Evolutionary conservation across 2,888 invertebrate species (phyloP).

Genomic region (Morpho helenor): DNA sequence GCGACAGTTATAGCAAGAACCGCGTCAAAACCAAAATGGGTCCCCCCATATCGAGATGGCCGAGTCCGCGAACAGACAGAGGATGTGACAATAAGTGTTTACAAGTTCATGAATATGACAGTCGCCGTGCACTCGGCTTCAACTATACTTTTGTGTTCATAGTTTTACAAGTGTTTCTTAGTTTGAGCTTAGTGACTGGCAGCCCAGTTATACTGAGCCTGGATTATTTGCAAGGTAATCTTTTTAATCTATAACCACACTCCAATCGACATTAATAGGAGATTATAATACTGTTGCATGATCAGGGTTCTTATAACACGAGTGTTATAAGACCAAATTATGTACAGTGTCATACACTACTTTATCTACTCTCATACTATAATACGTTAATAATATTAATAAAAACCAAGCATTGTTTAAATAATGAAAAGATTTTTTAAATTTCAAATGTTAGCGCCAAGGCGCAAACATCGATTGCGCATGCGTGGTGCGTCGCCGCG

Average conservation of each 20-base stretch:
- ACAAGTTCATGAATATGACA: slow-evolving; percentile 40
- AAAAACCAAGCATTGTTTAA: too few relatives aligned
- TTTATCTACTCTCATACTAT: too few relatives aligned
- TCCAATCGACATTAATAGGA: too few relatives aligned
- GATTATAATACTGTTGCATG: too few relatives aligned
- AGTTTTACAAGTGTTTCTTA: slow-evolving; percentile 52
- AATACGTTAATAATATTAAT: too few relatives aligned
- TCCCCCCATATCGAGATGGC: slow-evolving; percentile 60
- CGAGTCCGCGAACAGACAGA: slow-evolving; percentile 38
- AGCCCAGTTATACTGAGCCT: slow-evolving; percentile 63
- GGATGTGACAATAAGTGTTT: slow-evolving; percentile 40
- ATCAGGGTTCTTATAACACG: too few relatives aligned
- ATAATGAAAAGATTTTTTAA: too few relatives aligned
- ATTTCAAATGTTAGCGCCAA: too few relatives aligned
- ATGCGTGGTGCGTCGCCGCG: too few relatives aligned
- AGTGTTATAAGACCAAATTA: too few relatives aligned
- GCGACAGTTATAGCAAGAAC: slow-evolving; percentile 38
- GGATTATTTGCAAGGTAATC: slow-evolving; percentile 69
- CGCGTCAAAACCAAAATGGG: slow-evolving; percentile 46
- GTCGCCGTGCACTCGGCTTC: slow-evolving; percentile 42
- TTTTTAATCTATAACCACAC: not conserved
- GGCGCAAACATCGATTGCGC: too few relatives aligned
- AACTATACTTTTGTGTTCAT: slow-evolving; percentile 55
- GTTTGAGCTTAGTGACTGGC: slow-evolving; percentile 49
- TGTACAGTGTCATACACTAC: too few relatives aligned